Conservation (phyloP, 2,797 vertebrate genomes). For the Podarcis siculus region DNA sequence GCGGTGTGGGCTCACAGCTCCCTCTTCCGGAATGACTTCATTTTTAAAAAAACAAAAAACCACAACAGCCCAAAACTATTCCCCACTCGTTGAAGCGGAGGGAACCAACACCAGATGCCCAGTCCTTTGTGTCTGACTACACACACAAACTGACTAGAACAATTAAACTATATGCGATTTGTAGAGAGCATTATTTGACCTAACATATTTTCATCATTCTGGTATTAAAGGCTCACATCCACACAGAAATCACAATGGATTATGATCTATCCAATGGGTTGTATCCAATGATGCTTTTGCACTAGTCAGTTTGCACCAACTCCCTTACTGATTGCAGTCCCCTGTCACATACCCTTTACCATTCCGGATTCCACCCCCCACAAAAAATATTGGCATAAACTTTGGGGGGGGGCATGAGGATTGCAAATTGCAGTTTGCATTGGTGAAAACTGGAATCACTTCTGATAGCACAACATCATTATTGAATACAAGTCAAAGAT, state of each 20-base stretch:
- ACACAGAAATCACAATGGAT: neutral
- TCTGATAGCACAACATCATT: too few relatives aligned
- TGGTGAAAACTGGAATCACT: too few relatives aligned
- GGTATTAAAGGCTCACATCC: neutral
- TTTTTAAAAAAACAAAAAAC: neutral
- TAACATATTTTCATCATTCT: neutral
- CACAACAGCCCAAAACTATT: neutral
- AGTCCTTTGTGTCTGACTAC: neutral
- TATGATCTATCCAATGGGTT: too few relatives aligned
- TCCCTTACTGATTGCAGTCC: too few relatives aligned
- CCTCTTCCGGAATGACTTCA: neutral
- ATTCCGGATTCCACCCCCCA: too few relatives aligned
- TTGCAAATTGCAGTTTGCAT: too few relatives aligned
- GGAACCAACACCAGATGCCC: neutral
- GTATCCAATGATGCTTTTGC: too few relatives aligned
- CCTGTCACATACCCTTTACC: too few relatives aligned
- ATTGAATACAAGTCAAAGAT: too few relatives aligned
- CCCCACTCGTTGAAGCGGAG: neutral
- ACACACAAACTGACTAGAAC: neutral
- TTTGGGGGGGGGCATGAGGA: too few relatives aligned
- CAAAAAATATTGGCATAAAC: too few relatives aligned
- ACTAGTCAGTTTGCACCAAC: too few relatives aligned
- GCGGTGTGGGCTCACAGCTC: neutral
- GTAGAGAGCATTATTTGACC: neutral
- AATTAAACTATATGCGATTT: neutral